Percentiles rank a stretch among this genome's conserved stretches.
Conservation (phyloP, 2,113 vertebrate species). For the Tachysurus fulvidraco region DNA sequence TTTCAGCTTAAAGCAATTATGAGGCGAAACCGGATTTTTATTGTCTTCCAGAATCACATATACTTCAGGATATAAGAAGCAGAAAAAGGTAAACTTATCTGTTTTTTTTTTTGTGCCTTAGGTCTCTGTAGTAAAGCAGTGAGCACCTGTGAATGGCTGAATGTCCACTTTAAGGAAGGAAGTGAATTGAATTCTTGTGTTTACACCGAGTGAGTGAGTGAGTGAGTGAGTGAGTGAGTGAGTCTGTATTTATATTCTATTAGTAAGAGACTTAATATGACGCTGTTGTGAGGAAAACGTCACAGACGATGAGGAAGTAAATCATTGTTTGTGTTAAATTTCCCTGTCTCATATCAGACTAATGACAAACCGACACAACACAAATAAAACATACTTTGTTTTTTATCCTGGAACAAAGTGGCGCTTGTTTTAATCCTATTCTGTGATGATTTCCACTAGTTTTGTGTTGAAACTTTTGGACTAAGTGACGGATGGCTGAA, state of each 20-base stretch:
- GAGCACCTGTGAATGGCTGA: neutral
- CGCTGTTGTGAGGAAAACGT: too few relatives aligned
- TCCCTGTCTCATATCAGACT: neutral
- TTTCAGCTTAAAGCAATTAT: neutral
- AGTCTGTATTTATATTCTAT: neutral
- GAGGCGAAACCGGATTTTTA: neutral
- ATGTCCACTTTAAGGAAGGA: neutral
- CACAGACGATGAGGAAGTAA: too few relatives aligned
- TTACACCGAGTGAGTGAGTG: too few relatives aligned
- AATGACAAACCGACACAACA: neutral
- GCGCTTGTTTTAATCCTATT: too few relatives aligned
- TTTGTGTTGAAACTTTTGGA: neutral
- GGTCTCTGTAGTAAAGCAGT: neutral
- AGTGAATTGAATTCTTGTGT: neutral
- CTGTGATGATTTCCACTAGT: neutral
- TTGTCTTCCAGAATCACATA: neutral
- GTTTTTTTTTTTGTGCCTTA: rapidly evolving
- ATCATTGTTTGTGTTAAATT: neutral
- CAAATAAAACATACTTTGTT: neutral
- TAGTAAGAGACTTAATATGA: neutral
- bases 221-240: too few relatives aligned
- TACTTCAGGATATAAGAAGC: neutral
- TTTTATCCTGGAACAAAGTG: neutral
- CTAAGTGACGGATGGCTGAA: neutral
- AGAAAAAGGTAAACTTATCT: neutral